phyloP scores from a whole-genome alignment of 2,888 invertebrate species.

The Xestia sexstrigata region DNA sequence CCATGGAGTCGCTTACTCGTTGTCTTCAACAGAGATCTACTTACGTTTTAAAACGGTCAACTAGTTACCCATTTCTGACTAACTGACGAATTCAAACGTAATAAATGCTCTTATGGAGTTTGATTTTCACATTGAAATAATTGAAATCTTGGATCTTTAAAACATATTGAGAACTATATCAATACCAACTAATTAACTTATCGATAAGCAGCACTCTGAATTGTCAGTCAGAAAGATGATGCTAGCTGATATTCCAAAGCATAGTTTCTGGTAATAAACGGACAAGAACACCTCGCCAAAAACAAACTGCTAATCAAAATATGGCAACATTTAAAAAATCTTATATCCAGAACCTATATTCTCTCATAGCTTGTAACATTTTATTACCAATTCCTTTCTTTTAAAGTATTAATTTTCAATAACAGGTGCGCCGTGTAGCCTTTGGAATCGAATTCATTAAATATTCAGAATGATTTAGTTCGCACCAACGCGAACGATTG shows the following conservation, averaged over 20 bases:
- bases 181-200: neutral
- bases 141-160: neutral
- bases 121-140: neutral
- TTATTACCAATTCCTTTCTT: slow-evolving; percentile 70
- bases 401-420: slow-evolving; percentile 79
- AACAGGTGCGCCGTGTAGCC: slow-evolving; percentile 73
- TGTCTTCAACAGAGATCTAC: neutral
- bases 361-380: slow-evolving; percentile 28
- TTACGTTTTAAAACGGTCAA: neutral
- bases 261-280: neutral
- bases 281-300: neutral
- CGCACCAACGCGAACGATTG: slow-evolving; percentile 41
- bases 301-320: neutral
- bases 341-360: neutral
- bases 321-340: neutral
- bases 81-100: neutral
- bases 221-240: no score
- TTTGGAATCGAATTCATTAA: slow-evolving; percentile 72
- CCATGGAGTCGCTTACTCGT: neutral
- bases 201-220: neutral
- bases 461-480: slow-evolving; percentile 66
- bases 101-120: neutral
- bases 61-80: neutral
- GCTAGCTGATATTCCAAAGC: neutral
- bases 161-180: neutral